A percentile compares a stretch with the other conserved stretches of the same genome.
phyloP scores from a whole-genome alignment of 30 jellyfish, hydroid and myxozoan species.

The Aurelia sp. region DNA sequence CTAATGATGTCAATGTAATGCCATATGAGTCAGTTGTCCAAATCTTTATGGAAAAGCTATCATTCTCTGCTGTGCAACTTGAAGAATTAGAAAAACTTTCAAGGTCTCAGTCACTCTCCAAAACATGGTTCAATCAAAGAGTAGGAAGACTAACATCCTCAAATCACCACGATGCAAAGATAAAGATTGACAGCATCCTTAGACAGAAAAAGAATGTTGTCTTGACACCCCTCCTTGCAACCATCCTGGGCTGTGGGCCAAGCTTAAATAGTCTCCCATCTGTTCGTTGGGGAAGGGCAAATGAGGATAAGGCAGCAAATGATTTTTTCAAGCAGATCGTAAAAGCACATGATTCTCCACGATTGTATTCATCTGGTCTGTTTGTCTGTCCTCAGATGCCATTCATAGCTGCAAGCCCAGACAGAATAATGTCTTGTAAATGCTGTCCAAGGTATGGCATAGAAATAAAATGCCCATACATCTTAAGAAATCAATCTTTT shows the following conservation, averaged over 20 bases:
- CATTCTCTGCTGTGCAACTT: background rate
- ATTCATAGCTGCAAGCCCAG: conserved; percentile 1
- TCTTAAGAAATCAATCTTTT: background rate
- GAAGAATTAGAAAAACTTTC: background rate
- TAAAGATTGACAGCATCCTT: background rate
- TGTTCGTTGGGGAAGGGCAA: background rate
- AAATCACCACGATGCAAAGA: too few species aligned
- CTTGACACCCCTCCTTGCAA: background rate
- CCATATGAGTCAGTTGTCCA: background rate
- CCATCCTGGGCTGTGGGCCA: background rate
- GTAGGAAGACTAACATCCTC: too few species aligned
- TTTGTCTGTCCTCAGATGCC: conserved; percentile 12
- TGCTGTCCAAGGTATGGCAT: background rate
- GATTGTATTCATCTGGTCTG: background rate
- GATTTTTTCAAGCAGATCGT: background rate
- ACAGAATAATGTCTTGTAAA: conserved; percentile 1
- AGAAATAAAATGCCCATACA: conserved; percentile 2
- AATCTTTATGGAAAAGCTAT: background rate
- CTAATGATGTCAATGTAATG: background rate
- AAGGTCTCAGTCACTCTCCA: background rate
- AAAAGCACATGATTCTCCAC: background rate
- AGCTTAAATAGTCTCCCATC: background rate
- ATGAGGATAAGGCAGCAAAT: conserved; percentile 13
- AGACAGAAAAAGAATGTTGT: background rate
- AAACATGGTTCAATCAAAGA: background rate